A percentile compares a stretch with the other conserved stretches of the same genome.
Conservation (phyloP, 2,797 vertebrate species). For the Chanos chanos region DNA sequence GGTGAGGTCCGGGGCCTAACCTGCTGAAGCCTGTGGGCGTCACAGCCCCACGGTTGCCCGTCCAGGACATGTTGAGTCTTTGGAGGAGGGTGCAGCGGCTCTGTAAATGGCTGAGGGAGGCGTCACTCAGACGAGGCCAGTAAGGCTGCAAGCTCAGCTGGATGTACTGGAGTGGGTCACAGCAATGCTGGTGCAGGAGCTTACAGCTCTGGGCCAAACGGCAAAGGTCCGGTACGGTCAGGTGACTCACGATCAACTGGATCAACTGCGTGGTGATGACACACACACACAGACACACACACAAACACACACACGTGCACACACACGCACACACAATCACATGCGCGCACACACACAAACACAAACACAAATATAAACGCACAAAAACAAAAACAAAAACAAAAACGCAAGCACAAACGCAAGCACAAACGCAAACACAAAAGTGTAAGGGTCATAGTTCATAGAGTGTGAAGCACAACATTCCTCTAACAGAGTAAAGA, state of each 20-base stretch:
- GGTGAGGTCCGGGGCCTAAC: too few species aligned
- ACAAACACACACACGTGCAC: background rate
- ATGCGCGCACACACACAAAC: too few species aligned
- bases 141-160: slow-evolving; percentile 97
- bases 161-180: slow-evolving; percentile 94
- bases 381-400: too few species aligned
- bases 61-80: slow-evolving; percentile 98
- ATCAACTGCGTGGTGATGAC: slow-evolving; percentile 90
- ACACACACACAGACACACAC: too few species aligned
- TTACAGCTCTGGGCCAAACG: slow-evolving; percentile 95
- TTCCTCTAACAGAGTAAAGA: too few species aligned
- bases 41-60: slow-evolving; percentile 90
- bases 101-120: slow-evolving; percentile 87
- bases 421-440: too few species aligned
- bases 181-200: slow-evolving; percentile 94
- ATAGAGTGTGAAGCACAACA: too few species aligned
- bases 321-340: too few species aligned
- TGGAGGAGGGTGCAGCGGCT: slow-evolving; percentile 91
- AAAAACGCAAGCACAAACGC: too few species aligned
- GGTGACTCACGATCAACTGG: slow-evolving; percentile 95
- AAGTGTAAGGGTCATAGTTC: slow-evolving; percentile 1
- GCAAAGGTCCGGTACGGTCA: slow-evolving; percentile 92
- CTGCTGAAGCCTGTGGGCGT: slow-evolving; percentile 91
- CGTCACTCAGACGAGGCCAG: slow-evolving; percentile 89
- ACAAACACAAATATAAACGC: too few species aligned